Evolutionary conservation across 2,113 vertebrate genomes (phyloP).

Genomic region (Burhinus bistriatus): DNA sequence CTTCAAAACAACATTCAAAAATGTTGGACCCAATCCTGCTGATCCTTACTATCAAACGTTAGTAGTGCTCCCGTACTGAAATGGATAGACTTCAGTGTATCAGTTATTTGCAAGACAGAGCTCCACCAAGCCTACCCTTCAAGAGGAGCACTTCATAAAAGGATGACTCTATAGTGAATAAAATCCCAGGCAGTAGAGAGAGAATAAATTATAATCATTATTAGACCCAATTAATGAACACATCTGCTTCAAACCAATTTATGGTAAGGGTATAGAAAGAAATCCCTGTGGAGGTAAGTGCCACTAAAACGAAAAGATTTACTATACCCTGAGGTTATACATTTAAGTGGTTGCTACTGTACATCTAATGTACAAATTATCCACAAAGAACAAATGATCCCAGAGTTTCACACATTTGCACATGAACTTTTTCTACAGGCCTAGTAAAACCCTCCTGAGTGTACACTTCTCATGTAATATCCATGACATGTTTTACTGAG

Average conservation of each 20-base stretch:
- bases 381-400: neutral
- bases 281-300: neutral
- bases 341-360: neutral
- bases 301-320: neutral
- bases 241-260: slow-evolving; percentile 13
- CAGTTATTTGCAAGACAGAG: neutral
- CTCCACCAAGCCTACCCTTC: neutral
- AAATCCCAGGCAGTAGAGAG: neutral
- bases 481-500: neutral
- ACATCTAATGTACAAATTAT: neutral
- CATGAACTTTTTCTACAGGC: neutral
- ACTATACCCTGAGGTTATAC: neutral
- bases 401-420: neutral
- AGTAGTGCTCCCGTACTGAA: neutral
- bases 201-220: neutral
- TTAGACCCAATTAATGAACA: slow-evolving; percentile 10
- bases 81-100: neutral
- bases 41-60: neutral
- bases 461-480: neutral
- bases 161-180: neutral
- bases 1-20: neutral
- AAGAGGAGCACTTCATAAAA: neutral
- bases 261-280: neutral
- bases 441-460: neutral
- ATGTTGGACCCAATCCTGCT: neutral